These are phyloP conservation scores for Donacobius atricapilla DNA, from an alignment of 2,113 vertebrate species.

Conservation along the genomic window DNA sequence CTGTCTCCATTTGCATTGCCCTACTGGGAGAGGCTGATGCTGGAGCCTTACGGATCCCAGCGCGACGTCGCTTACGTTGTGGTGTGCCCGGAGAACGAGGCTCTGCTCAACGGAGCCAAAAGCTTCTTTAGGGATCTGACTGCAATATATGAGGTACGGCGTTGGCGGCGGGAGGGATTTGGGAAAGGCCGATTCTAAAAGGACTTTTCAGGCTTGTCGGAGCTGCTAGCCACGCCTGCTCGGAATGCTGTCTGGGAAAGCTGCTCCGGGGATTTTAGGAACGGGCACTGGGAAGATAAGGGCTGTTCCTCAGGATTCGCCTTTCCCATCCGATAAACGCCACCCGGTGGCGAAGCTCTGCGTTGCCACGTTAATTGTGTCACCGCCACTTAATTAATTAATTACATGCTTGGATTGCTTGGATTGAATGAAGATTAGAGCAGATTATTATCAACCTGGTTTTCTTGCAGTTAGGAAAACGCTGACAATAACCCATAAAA, in stretches of 20 bases:
- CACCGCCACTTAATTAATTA: background rate
- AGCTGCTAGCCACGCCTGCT: background rate
- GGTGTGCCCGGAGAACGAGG: slow-evolving; percentile 95
- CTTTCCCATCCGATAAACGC: background rate
- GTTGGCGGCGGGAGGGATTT: background rate
- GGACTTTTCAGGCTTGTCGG: background rate
- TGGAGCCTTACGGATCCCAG: slow-evolving; percentile 96
- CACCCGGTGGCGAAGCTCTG: slow-evolving; percentile 27
- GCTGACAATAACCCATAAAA: background rate
- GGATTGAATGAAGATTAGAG: background rate
- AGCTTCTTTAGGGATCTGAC: slow-evolving; percentile 96
- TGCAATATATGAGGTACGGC: slow-evolving; percentile 90
- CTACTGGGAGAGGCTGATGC: slow-evolving; percentile 96
- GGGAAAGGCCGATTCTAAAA: background rate
- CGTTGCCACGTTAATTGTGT: background rate
- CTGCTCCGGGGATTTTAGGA: slow-evolving; percentile 31
- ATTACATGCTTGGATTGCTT: background rate
- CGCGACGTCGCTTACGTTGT: slow-evolving; percentile 96
- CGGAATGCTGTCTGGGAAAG: background rate
- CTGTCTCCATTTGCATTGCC: slow-evolving; percentile 96
- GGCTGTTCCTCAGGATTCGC: background rate
- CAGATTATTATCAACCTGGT: background rate
- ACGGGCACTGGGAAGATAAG: slow-evolving; percentile 6
- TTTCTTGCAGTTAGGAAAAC: background rate
- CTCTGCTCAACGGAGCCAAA: slow-evolving; percentile 93